Conservation (phyloP, 2,797 vertebrate species). For the Pangasius sanitwongsei region DNA sequence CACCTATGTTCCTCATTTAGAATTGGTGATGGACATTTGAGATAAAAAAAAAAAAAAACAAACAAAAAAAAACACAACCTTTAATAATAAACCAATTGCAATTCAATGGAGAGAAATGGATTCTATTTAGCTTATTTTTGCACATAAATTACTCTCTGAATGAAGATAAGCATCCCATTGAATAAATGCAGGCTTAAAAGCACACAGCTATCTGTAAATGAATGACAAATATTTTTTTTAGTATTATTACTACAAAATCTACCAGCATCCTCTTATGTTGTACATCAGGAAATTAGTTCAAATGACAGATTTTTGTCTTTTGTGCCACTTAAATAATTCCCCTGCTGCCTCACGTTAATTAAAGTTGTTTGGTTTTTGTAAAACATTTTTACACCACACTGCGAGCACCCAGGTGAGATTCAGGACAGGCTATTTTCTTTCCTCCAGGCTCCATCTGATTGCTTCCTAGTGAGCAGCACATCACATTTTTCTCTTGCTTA, state of each 20-base stretch:
- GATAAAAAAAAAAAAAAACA: neutral
- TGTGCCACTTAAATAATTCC: slow-evolving; percentile 18
- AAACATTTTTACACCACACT: slow-evolving; percentile 21
- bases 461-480: neutral
- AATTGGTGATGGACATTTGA: neutral
- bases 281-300: neutral
- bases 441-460: neutral
- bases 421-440: neutral
- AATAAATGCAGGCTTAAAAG: neutral
- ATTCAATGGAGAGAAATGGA: neutral
- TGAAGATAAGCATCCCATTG: neutral
- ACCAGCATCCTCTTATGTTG: neutral
- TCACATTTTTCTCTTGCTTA: neutral
- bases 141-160: neutral
- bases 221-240: neutral
- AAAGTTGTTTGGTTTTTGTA: slow-evolving; percentile 13
- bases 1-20: slow-evolving; percentile 1
- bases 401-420: slow-evolving; percentile 18
- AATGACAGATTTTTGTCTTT: slow-evolving; percentile 15
- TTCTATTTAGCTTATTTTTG: neutral
- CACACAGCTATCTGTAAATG: neutral
- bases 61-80: neutral
- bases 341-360: slow-evolving; percentile 21
- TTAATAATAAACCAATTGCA: neutral
- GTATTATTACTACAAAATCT: neutral